Conservation (phyloP, 2,113 vertebrate species). For the Rhagologus leucostigma region DNA sequence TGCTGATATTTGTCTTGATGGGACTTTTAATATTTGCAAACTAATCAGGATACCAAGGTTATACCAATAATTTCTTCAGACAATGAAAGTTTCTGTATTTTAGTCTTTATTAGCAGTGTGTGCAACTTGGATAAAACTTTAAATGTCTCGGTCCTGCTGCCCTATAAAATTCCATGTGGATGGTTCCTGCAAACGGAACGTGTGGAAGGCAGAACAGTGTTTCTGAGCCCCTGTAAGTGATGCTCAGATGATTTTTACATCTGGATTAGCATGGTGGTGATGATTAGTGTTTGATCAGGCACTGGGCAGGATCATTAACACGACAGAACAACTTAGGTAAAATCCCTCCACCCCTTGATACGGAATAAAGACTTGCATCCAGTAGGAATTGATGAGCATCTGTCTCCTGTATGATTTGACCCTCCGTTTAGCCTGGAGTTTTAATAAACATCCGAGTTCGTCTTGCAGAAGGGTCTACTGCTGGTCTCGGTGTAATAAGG, state of each 20-base stretch:
- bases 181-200: neutral
- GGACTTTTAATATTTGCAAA: constrained; percentile 84
- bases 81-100: constrained; percentile 72
- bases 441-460: constrained; percentile 65
- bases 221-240: constrained; percentile 16
- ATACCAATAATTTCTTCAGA: constrained; percentile 83
- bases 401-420: constrained; percentile 54
- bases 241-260: constrained; percentile 57
- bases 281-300: constrained; percentile 39
- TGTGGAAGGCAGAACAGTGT: neutral
- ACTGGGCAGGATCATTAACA: constrained; percentile 45
- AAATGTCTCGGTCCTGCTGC: neutral
- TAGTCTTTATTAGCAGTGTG: constrained; percentile 68
- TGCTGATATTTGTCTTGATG: constrained; percentile 91
- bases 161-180: neutral
- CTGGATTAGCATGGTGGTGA: constrained; percentile 32
- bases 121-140: constrained; percentile 64
- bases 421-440: constrained; percentile 48
- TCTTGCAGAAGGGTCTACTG: constrained; percentile 54
- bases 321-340: constrained; percentile 53
- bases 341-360: constrained; percentile 21
- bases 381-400: constrained; percentile 51
- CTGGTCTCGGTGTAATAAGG: constrained; percentile 62
- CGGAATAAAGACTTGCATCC: constrained; percentile 4
- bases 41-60: constrained; percentile 84